Percentiles rank a stretch among this genome's conserved stretches.
These are phyloP conservation scores for Eulacestoma nigropectus DNA, from an alignment of 2,113 vertebrate genomes.

Conservation along the genomic window DNA sequence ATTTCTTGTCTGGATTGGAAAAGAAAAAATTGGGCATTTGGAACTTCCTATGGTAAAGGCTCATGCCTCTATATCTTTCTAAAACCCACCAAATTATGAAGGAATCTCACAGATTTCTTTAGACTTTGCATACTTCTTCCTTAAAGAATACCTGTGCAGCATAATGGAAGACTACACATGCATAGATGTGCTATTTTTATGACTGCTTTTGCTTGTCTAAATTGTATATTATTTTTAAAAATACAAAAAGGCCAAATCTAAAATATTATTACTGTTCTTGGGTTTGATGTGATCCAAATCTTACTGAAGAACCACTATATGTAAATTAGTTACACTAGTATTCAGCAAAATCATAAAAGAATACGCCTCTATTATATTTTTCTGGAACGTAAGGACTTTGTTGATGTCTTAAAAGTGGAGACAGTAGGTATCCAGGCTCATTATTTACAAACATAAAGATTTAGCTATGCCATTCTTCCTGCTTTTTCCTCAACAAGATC, in stretches of 20 bases:
- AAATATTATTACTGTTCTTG: not conserved
- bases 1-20: not conserved
- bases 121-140: not conserved
- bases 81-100: not conserved
- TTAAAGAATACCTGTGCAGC: not conserved
- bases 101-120: not conserved
- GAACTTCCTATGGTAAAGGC: not conserved
- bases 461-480: not conserved
- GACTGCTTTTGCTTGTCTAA: not conserved
- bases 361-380: not conserved
- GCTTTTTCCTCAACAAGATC: not conserved
- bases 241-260: not conserved
- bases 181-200: not conserved
- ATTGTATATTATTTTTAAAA: not conserved
- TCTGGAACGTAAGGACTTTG: not conserved
- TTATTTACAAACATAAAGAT: not conserved
- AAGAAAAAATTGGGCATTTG: not conserved
- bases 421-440: not conserved
- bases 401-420: not conserved
- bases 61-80: not conserved
- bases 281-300: not conserved
- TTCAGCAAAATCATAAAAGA: not conserved
- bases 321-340: not conserved
- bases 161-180: not conserved
- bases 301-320: not conserved